Evolutionary conservation across 2,113 vertebrate species (phyloP).

Genomic region (Corydoras sp.): DNA sequence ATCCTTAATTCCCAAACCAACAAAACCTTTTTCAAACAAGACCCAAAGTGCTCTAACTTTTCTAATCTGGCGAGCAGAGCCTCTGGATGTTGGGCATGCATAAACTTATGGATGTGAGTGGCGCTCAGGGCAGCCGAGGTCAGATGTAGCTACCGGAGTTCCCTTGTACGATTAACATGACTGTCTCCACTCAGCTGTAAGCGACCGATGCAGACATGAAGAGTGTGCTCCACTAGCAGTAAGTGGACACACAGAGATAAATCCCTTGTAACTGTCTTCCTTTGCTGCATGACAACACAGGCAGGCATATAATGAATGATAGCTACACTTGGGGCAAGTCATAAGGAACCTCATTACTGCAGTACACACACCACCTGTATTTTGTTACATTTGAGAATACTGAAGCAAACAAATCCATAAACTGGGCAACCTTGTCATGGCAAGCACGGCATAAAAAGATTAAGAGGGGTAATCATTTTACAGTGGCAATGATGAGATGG

Average conservation of each 20-base stretch:
- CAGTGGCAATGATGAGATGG: no score
- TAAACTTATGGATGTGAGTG: neutral
- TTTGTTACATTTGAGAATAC: no score
- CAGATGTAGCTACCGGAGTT: neutral
- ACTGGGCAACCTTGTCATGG: no score
- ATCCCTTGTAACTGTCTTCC: constrained; percentile 6
- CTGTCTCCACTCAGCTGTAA: constrained; percentile 15
- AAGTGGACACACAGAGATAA: constrained; percentile 9
- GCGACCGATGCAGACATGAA: constrained; percentile 16
- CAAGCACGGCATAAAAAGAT: no score
- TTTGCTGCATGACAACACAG: neutral
- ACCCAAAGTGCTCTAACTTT: no score
- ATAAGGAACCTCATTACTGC: constrained; percentile 6
- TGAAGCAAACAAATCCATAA: no score
- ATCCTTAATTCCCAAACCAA: neutral
- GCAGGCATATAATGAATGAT: neutral
- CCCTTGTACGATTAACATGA: constrained; percentile 17
- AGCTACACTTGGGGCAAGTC: neutral
- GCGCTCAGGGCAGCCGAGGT: neutral
- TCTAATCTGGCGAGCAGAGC: neutral
- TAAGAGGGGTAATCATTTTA: no score
- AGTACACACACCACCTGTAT: neutral
- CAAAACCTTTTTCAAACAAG: neutral
- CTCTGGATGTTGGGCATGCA: neutral
- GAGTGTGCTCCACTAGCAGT: constrained; percentile 25